Conservation (phyloP, 2,113 vertebrate genomes). For the Rhinolophus ferrumequinum region DNA sequence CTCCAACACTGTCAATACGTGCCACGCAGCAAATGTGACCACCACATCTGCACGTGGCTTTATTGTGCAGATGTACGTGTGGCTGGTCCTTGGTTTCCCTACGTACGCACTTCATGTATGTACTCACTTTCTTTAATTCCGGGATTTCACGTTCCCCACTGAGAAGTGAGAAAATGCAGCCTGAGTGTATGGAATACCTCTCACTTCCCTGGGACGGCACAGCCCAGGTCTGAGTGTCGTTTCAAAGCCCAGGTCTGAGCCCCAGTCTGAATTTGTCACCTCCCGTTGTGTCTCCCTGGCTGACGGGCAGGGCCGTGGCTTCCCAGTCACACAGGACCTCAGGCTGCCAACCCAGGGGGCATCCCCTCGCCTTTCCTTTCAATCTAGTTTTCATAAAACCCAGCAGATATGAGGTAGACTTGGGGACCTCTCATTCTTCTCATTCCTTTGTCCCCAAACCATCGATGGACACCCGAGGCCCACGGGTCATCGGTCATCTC, state of each 20-base stretch:
- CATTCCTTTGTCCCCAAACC: neutral
- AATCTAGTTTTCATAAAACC: neutral
- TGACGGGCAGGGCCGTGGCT: neutral
- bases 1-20: neutral
- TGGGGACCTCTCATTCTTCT: neutral
- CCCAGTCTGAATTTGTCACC: neutral
- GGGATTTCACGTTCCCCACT: neutral
- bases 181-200: neutral
- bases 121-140: fast-evolving
- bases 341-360: neutral
- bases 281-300: fast-evolving
- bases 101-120: fast-evolving
- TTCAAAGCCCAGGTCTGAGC: neutral
- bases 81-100: neutral
- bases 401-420: neutral
- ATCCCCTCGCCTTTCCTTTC: neutral
- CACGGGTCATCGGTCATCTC: fast-evolving
- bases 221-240: fast-evolving
- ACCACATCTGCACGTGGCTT: neutral
- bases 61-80: fast-evolving
- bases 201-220: neutral
- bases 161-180: neutral
- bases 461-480: no score
- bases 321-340: neutral
- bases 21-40: fast-evolving